phyloP scores from a whole-genome alignment of 2,113 vertebrate genomes.

The Nansenia antarctica region DNA sequence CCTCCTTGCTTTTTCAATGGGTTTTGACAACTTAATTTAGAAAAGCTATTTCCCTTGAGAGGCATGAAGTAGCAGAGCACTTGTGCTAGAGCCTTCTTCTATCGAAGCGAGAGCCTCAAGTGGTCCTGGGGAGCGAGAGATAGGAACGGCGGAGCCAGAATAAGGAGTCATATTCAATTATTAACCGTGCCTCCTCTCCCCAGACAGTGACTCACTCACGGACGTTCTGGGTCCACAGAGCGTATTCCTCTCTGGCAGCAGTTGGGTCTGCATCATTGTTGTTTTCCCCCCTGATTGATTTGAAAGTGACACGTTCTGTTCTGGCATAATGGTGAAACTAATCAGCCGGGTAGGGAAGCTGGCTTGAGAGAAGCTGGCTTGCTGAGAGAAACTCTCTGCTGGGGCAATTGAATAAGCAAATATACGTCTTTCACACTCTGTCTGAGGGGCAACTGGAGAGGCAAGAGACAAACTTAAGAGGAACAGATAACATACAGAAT shows the following conservation, averaged over 20 bases:
- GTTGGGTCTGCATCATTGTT: conserved; percentile 26
- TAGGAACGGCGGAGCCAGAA: conserved; percentile 43
- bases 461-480: neutral
- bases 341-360: conserved; percentile 11
- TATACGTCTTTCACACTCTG: conserved; percentile 10
- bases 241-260: neutral
- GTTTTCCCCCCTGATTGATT: conserved; percentile 13
- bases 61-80: neutral
- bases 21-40: conserved; percentile 13
- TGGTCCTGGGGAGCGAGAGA: neutral
- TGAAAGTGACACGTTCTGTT: conserved; percentile 1
- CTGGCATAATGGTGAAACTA: conserved; percentile 13
- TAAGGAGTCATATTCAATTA: conserved; percentile 31
- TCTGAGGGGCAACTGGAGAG: neutral
- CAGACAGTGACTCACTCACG: conserved; percentile 16
- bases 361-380: neutral
- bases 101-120: conserved; percentile 4
- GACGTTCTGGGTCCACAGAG: conserved; percentile 8
- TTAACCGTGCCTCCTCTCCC: conserved; percentile 22
- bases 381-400: neutral
- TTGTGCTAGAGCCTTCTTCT: conserved; percentile 7
- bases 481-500: neutral
- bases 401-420: conserved; percentile 19
- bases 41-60: neutral
- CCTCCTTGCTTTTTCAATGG: neutral